These are phyloP conservation scores for Leptura quadrifasciata DNA, from an alignment of 2,888 invertebrate species.

Conservation along the genomic window DNA sequence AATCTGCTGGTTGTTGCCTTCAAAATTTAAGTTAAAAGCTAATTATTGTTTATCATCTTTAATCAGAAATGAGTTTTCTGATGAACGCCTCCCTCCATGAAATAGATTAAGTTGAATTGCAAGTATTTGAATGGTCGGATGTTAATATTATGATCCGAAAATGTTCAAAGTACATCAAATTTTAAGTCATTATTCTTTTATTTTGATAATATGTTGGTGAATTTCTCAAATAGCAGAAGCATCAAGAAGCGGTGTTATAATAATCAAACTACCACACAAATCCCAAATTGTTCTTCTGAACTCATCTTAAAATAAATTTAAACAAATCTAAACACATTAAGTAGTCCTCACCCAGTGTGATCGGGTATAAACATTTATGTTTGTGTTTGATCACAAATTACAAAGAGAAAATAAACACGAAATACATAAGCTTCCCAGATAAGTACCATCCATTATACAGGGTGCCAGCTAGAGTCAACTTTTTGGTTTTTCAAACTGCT, in stretches of 20 bases:
- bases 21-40: background rate
- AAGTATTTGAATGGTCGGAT: too few species aligned
- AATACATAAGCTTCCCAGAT: background rate
- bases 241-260: too few species aligned
- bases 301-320: slow-evolving; percentile 3
- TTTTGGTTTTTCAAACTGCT: background rate
- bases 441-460: background rate
- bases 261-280: background rate
- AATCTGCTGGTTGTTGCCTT: background rate
- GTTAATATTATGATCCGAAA: too few species aligned
- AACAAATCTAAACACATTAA: slow-evolving; percentile 6
- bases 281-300: background rate
- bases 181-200: too few species aligned
- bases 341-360: background rate
- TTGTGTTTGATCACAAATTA: slow-evolving; percentile 4
- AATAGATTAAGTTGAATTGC: too few species aligned
- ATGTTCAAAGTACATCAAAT: too few species aligned
- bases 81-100: too few species aligned
- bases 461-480: background rate
- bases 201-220: too few species aligned
- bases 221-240: too few species aligned
- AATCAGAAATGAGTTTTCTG: too few species aligned
- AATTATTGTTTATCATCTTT: too few species aligned
- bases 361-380: background rate
- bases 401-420: background rate